Evolutionary conservation across 2,113 vertebrate species (phyloP), one percentile per base, ranked within the genome.

Genomic region (Menura novaehollandiae): DNA sequence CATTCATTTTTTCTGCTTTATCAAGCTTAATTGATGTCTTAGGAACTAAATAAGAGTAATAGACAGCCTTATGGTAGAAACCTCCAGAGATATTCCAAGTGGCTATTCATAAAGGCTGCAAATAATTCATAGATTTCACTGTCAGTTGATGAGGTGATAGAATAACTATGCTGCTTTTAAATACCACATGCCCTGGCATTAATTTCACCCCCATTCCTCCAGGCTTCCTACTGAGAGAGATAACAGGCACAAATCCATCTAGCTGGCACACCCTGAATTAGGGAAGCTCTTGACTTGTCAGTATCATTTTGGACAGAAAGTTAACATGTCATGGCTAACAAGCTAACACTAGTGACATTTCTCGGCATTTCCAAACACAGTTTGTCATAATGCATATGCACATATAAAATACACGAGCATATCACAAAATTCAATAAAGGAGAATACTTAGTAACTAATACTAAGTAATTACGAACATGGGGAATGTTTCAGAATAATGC

Each of bases 1-100:
- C 95, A 97, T 97, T 97, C 46, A 60, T 93, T 95, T 97, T 97
- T 97, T 96, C 93, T 97, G 90, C 93, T 97, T 97, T 97, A 98
- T 97, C 95, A 97, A 97, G 85, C 79, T 82, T 97, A 98, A 98
- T 95, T 98, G 97, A 97, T 97, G 67, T 95, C 90, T 92, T 75
- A 94, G 56, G 27, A 96, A 90, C 88, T 97, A 96, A 97, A 93
- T 96, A 97, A 97, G 76, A 96, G 85, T 96, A 97, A 95, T 88
- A 96, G 79, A 39, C 75, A 95, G 53, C 77, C 82, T 97, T 95
- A 96, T 74, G 95, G 55, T 78, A 71, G 49, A 72, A 94, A 75
- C 75, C 86, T 96, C 92, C 64, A 89, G 96, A 91, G 94, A 78
- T 89, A 92, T 95, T 93, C 95, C 60, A 97, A 97, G 67, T 80